Conservation (phyloP, 2,888 invertebrate species). For the Deroplatys truncata region DNA sequence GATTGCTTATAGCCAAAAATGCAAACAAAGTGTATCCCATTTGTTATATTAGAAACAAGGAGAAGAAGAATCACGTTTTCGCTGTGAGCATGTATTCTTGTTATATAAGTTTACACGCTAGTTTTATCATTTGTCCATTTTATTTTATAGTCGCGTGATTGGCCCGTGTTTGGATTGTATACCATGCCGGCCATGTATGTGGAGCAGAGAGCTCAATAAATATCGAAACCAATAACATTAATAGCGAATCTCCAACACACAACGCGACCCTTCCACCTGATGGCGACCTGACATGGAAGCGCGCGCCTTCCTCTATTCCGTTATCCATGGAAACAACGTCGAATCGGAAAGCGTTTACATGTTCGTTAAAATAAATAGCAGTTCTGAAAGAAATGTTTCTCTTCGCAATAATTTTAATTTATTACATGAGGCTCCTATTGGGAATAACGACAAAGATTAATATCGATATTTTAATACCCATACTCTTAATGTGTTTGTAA, state of each 20-base stretch:
- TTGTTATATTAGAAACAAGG: background rate
- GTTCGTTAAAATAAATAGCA: too few relatives aligned
- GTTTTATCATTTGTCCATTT: background rate
- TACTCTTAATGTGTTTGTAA: too few relatives aligned
- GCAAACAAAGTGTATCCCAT: background rate
- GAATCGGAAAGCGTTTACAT: too few relatives aligned
- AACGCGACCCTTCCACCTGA: background rate
- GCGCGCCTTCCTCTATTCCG: background rate
- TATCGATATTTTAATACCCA: too few relatives aligned
- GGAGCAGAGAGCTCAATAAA: constrained; percentile 48
- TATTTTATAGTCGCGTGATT: constrained; percentile 2
- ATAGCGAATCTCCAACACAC: background rate
- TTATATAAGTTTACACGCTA: background rate
- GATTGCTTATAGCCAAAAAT: background rate
- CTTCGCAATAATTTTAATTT: too few relatives aligned
- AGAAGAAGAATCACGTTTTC: background rate
- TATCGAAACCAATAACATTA: constrained; percentile 38
- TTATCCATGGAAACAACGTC: background rate
- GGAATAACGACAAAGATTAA: too few relatives aligned
- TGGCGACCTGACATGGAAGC: background rate
- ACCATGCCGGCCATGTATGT: constrained; percentile 1
- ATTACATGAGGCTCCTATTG: too few relatives aligned
- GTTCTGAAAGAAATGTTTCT: too few relatives aligned
- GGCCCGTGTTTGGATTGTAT: background rate
- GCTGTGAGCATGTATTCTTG: background rate